phyloP scores from a whole-genome alignment of 2,888 invertebrate genomes.

The Eumacrocentrus americanus region DNA sequence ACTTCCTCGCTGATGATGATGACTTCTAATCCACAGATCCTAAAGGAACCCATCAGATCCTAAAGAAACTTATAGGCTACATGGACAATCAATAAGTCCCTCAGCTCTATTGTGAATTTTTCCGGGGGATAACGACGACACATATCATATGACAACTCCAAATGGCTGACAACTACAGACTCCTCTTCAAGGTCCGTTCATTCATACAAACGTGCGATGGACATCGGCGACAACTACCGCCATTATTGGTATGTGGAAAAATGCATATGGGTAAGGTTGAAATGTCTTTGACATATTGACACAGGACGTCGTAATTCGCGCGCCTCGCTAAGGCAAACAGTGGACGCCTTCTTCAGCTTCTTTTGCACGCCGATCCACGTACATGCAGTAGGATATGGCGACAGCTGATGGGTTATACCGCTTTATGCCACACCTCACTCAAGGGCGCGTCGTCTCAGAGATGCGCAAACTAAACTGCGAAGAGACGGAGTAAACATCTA shows the following conservation, averaged over 20 bases:
- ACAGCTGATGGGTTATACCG: background rate
- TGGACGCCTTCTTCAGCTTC: slow-evolving; percentile 35
- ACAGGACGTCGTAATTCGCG: slow-evolving; percentile 52
- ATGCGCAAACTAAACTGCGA: too few relatives aligned
- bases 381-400: background rate
- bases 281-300: slow-evolving; percentile 47
- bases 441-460: slow-evolving; percentile 12
- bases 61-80: too few relatives aligned
- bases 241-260: background rate
- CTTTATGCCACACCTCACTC: background rate
- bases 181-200: background rate
- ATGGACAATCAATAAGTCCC: too few relatives aligned
- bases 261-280: slow-evolving; percentile 1
- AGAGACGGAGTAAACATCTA: background rate
- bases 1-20: too few relatives aligned
- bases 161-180: background rate
- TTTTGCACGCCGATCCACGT: background rate
- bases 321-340: slow-evolving; percentile 47
- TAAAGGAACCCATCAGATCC: too few relatives aligned
- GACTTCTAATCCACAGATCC: too few relatives aligned
- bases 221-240: background rate
- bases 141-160: background rate
- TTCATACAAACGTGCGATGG: background rate
- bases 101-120: too few relatives aligned
- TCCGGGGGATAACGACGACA: background rate